phyloP scores from a whole-genome alignment of 2,888 invertebrate species.

The Isoperla grammatica region DNA sequence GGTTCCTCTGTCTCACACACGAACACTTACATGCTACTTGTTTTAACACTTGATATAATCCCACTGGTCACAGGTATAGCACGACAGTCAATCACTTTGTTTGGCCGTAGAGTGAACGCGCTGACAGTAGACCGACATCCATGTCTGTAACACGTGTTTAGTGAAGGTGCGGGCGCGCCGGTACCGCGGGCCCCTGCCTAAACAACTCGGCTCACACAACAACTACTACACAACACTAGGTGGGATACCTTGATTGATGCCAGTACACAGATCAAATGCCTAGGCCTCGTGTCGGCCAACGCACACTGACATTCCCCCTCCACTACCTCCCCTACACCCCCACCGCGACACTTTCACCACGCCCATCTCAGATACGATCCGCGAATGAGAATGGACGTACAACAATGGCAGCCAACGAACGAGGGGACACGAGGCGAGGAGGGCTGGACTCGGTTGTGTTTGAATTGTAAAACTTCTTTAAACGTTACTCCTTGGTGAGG shows the following conservation, averaged over 20 bases:
- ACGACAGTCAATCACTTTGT: too few species aligned
- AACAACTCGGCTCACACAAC: background rate
- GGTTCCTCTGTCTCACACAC: too few species aligned
- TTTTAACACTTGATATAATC: too few species aligned
- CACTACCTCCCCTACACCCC: constrained; percentile 1
- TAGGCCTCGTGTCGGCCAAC: constrained; percentile 9
- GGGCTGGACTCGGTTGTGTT: background rate
- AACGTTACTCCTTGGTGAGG: constrained; percentile 1
- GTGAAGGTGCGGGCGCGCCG: too few species aligned
- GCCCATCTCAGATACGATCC: background rate
- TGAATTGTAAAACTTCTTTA: too few species aligned
- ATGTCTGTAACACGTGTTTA: too few species aligned
- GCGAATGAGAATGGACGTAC: constrained; percentile 18
- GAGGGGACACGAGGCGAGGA: constrained; percentile 14
- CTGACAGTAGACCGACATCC: too few species aligned
- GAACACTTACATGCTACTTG: too few species aligned
- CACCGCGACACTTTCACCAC: background rate
- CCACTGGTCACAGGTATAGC: too few species aligned
- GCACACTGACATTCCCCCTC: constrained; percentile 7
- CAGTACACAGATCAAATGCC: constrained; percentile 10
- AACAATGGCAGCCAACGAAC: constrained; percentile 27
- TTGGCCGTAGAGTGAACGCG: too few species aligned
- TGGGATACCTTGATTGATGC: constrained; percentile 22
- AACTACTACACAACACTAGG: constrained; percentile 14
- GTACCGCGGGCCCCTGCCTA: too few species aligned